A percentile compares a stretch with the other conserved stretches of the same genome.
phyloP scores from a whole-genome alignment of 1,140 invertebrate genomes.

The Theocolax elegans region DNA sequence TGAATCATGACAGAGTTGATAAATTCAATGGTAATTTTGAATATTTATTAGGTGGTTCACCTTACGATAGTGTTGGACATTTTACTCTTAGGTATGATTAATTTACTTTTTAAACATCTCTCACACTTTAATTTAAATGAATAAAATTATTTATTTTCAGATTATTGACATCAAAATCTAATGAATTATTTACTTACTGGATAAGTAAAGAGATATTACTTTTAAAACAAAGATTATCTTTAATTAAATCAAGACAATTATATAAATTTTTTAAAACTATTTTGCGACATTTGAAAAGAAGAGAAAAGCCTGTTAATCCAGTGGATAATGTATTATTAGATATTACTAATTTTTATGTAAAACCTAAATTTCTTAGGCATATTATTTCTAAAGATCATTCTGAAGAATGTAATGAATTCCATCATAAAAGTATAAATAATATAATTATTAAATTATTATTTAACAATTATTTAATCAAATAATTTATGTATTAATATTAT shows the following conservation, averaged over 20 bases:
- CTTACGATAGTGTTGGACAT: slow-evolving; percentile 70
- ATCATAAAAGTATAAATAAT: slow-evolving; percentile 52
- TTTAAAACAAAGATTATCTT: slow-evolving; percentile 55
- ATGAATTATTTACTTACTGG: slow-evolving; percentile 56
- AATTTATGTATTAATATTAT: slow-evolving; percentile 28
- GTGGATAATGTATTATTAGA: slow-evolving; percentile 48
- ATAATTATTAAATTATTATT: slow-evolving; percentile 49
- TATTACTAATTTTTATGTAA: slow-evolving; percentile 50
- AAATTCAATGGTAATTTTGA: slow-evolving; percentile 63
- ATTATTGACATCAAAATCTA: slow-evolving; percentile 53
- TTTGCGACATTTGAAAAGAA: slow-evolving; percentile 45
- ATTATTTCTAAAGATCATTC: slow-evolving; percentile 49
- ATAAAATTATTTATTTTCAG: slow-evolving; percentile 47
- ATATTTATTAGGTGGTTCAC: slow-evolving; percentile 71
- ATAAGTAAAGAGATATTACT: slow-evolving; percentile 54
- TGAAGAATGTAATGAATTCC: slow-evolving; percentile 48
- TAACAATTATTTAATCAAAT: slow-evolving; percentile 38
- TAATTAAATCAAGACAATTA: slow-evolving; percentile 53
- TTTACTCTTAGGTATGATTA: slow-evolving; percentile 69
- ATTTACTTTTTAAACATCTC: slow-evolving; percentile 56
- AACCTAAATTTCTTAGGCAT: slow-evolving; percentile 54
- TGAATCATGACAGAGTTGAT: slow-evolving; percentile 49
- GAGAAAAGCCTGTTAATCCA: slow-evolving; percentile 36
- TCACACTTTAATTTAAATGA: slow-evolving; percentile 19
- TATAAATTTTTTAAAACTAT: slow-evolving; percentile 57